phyloP scores from a whole-genome alignment of 2,113 vertebrate genomes.

The Spea bombifrons region DNA sequence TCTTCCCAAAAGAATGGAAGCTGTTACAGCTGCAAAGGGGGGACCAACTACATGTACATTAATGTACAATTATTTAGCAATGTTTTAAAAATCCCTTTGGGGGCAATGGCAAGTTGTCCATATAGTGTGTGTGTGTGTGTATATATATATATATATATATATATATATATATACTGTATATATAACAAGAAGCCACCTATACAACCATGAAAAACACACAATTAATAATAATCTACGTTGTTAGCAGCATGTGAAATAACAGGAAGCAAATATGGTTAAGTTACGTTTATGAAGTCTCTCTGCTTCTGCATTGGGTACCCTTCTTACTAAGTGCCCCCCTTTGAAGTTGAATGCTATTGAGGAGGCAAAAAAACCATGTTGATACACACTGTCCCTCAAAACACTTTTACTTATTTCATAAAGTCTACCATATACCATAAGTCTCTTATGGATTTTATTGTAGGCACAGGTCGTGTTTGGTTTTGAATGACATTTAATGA shows the following conservation, averaged over 20 bases:
- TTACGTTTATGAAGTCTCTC: slow-evolving; percentile 16
- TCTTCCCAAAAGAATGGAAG: too few species aligned
- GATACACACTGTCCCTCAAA: too few species aligned
- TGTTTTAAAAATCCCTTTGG: too few species aligned
- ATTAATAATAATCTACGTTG: slow-evolving; percentile 14
- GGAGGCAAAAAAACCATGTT: too few species aligned
- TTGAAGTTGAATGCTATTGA: not conserved
- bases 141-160: not conserved
- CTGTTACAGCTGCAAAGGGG: too few species aligned
- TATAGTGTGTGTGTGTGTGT: too few species aligned
- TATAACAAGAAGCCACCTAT: not conserved
- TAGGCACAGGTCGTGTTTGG: not conserved
- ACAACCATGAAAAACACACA: not conserved
- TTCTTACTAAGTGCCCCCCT: not conserved
- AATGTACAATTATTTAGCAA: too few species aligned
- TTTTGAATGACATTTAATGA: not conserved
- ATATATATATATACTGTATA: not conserved
- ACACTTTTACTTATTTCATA: not conserved
- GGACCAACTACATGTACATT: too few species aligned
- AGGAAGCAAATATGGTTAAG: slow-evolving; percentile 24
- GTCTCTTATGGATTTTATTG: not conserved
- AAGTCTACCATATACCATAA: too few species aligned
- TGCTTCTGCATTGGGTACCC: not conserved
- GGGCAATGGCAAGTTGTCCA: too few species aligned
- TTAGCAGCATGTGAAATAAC: slow-evolving; percentile 27